Evolutionary conservation across 1,140 invertebrate genomes (phyloP).

Genomic region (Solenopsis invicta): DNA sequence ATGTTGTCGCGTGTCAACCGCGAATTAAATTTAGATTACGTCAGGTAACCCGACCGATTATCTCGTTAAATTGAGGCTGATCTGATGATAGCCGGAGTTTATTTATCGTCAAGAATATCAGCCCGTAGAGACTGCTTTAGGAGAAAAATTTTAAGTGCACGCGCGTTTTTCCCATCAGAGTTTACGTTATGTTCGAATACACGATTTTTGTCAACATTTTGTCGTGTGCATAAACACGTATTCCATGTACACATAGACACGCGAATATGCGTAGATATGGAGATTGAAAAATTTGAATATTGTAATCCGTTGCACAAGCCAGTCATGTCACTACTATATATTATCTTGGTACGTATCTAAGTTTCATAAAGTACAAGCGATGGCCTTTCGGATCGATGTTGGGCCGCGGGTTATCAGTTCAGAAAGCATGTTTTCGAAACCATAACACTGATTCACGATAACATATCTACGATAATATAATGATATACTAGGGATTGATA

Average conservation of each 20-base stretch:
- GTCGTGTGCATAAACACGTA: neutral
- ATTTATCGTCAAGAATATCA: neutral
- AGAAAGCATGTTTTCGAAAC: neutral
- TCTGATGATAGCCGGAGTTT: neutral
- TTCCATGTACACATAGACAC: slow-evolving; percentile 2
- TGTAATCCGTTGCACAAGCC: slow-evolving; percentile 66
- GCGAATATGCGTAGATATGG: slow-evolving; percentile 65
- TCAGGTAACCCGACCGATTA: slow-evolving; percentile 20
- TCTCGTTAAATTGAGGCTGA: neutral
- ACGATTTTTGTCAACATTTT: slow-evolving; percentile 4
- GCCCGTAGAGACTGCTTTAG: neutral
- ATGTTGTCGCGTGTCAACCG: slow-evolving; percentile 3
- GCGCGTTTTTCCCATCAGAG: neutral
- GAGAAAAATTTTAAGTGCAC: neutral
- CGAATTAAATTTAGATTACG: slow-evolving; percentile 32
- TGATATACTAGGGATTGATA: neutral
- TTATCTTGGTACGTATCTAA: slow-evolving; percentile 53
- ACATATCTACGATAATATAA: neutral
- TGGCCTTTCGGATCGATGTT: slow-evolving; percentile 18
- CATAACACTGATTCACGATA: slow-evolving; percentile 12
- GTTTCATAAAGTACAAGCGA: neutral
- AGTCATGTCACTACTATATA: slow-evolving; percentile 44
- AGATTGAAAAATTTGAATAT: slow-evolving; percentile 76
- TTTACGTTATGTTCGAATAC: neutral
- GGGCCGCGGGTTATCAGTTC: slow-evolving; percentile 8